Base-by-base conservation (phyloP, 1,140 invertebrate genomes). In the Chionoecetes opilio region DNA sequence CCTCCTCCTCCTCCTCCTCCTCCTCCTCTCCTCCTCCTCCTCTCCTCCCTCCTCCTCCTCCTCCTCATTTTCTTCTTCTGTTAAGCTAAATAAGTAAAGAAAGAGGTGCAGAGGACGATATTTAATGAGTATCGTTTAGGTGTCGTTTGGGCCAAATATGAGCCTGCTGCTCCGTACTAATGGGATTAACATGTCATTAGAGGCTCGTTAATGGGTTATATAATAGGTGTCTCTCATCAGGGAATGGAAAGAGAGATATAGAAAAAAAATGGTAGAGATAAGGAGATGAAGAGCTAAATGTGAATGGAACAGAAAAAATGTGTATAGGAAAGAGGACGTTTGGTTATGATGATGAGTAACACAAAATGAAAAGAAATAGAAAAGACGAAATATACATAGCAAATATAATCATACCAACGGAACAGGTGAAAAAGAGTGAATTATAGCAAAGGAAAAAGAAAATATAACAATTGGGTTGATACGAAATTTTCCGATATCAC, bases 101-200 rank as follows among this genome's bases (percentile, higher is more conserved):
- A 75, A 21, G 63, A n/a, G 63, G n/a, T 6, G n/a, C 63, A 5
- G 21, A 75, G n/a, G 21, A 75, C 63, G 63, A n/a, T 75, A 75
- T 75, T 75, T 26, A 75, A 21, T 17, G 63, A 26, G 63, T 75
- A 26, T 75, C 63, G 63, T 75, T n/a, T 75, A 26, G 63, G 63
- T 75, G 63, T 75, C 63, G 63, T 75, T 75, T 5, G 3, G 0
- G 63, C 63, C 63, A 75, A 75, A n/a, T 75, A 75, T 75, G 26
- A n/a, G 8, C 63, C 63, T 26, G 21, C 11, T 17, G 21, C n/a
- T 26, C 63, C 63, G 63, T 26, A 75, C 63, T 75, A 75, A 75
- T 75, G 63, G 63, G 63, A 75, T 75, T 75, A 75, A 75, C 63
- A 75, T 75, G 63, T 75, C n/a, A 75, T 75, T 75, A 75, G 21